Evolutionary conservation across 1,140 invertebrate species (phyloP).

Genomic region (Cotesia typhae): DNA sequence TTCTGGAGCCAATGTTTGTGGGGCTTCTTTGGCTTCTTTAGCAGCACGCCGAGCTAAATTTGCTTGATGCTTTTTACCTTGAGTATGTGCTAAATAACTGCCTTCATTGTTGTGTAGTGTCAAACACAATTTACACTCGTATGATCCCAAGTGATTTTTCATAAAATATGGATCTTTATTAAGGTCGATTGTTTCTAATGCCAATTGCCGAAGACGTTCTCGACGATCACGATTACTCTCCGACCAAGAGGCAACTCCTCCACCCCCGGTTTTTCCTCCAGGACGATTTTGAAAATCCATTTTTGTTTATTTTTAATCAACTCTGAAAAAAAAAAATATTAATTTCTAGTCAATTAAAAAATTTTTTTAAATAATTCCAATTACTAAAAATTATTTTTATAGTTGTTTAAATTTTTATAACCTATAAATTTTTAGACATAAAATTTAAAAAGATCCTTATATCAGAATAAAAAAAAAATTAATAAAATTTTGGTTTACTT

Average conservation of each 20-base stretch:
- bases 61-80: slow-evolving; percentile 99
- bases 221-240: slow-evolving; percentile 96
- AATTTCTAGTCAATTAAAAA: no score
- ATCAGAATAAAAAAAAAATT: no score
- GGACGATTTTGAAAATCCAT: slow-evolving; percentile 99
- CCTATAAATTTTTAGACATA: no score
- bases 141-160: slow-evolving; percentile 98
- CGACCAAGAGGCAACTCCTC: slow-evolving; percentile 98
- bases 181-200: slow-evolving; percentile 97
- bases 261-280: slow-evolving; percentile 98
- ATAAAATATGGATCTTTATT: slow-evolving; percentile 99
- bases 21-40: slow-evolving; percentile 98
- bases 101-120: slow-evolving; percentile 99
- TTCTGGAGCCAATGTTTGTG: slow-evolving; percentile 86
- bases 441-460: no score
- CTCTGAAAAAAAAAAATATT: no score
- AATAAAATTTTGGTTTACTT: no score
- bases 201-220: slow-evolving; percentile 94
- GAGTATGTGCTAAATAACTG: slow-evolving; percentile 98
- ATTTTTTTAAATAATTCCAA: no score
- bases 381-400: no score
- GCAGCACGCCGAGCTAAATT: slow-evolving; percentile 97
- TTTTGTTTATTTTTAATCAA: slow-evolving; percentile 21
- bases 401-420: no score
- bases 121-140: slow-evolving; percentile 98